These are phyloP conservation scores for Miniopterus natalensis DNA, from an alignment of 2,113 vertebrate genomes.

Conservation along the genomic window DNA sequence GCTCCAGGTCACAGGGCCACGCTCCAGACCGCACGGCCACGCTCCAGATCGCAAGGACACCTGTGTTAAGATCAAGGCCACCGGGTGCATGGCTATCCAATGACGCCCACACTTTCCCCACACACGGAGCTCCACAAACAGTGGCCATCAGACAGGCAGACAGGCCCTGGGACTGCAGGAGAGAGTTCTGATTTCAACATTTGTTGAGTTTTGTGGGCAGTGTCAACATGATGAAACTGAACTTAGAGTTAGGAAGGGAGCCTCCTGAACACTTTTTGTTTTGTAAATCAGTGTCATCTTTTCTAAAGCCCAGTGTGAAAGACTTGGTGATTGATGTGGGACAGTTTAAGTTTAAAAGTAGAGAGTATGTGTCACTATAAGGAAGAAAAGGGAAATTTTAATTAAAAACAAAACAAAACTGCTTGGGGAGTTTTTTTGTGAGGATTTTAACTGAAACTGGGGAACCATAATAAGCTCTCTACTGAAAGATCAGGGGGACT, in stretches of 20 bases:
- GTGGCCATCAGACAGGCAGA: neutral
- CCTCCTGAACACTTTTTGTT: neutral
- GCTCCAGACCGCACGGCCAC: too few relatives aligned
- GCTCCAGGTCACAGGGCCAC: too few relatives aligned
- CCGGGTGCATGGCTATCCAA: neutral
- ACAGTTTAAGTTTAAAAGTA: neutral
- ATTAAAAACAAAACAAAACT: neutral
- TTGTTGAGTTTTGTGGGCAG: neutral
- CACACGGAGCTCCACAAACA: neutral
- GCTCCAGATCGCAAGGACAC: neutral
- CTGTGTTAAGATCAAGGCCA: neutral
- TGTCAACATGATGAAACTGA: neutral
- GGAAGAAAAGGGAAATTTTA: conserved; percentile 1
- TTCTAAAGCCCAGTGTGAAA: neutral
- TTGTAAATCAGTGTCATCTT: conserved; percentile 12
- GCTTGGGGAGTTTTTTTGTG: neutral
- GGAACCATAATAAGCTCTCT: neutral
- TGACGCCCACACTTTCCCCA: neutral
- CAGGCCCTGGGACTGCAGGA: neutral
- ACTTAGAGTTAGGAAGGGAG: conserved; percentile 3
- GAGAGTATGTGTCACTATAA: neutral
- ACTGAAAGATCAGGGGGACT: neutral
- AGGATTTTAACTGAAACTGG: neutral
- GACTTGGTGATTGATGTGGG: neutral
- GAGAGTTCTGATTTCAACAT: neutral